Base-by-base conservation (phyloP, 2,113 vertebrate species). In the Pelodiscus sinensis region DNA sequence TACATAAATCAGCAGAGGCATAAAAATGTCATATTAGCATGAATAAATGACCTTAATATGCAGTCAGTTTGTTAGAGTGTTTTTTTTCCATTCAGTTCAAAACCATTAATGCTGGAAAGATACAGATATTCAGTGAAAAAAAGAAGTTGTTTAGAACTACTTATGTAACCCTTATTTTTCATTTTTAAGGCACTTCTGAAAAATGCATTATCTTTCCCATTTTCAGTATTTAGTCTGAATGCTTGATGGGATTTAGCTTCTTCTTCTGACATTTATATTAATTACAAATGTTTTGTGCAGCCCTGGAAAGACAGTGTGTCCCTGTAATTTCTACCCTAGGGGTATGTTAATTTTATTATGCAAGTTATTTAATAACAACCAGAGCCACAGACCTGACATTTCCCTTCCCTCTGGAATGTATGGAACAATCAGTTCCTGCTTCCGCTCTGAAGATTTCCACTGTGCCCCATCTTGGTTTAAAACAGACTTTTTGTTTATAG, bases 41-140 rank as follows among this genome's bases (percentile, higher is more conserved):
- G 1, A 80, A 8, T 51, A 44, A 27, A 8, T 81, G 15, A 35
- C 57, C 81, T 62, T 16, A 54, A 14, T 38, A 54, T 55, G 29
- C 83, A 84, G 22, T 68, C 3, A 22, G 4, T 77, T 85, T 85
- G 55, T 35, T 57, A 57, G 35, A 57, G 13, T 11, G 12, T 18
- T 6, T n/a, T 80, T 52, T 58, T 57, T 57, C n/a, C 35, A 25
- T 56, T 44, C 19, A 29, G 55, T 51, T 79, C 62, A 31, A 51
- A 94, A 52, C 31, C 91, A 31, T 71, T 90, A 9, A 3, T 77
- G 5, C 29, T 87, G 57, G 62, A 91, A 93, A 79, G 16, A 90
- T 19, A 86, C 21, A 1, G 2, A 57, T 4, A 90, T 88, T 50
- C 4, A 82, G 6, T 6, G n/a, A 79, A 86, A 88, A 22, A 71